Conservation (phyloP, 92 coral and sea anemone species). For the Porites divaricata region DNA sequence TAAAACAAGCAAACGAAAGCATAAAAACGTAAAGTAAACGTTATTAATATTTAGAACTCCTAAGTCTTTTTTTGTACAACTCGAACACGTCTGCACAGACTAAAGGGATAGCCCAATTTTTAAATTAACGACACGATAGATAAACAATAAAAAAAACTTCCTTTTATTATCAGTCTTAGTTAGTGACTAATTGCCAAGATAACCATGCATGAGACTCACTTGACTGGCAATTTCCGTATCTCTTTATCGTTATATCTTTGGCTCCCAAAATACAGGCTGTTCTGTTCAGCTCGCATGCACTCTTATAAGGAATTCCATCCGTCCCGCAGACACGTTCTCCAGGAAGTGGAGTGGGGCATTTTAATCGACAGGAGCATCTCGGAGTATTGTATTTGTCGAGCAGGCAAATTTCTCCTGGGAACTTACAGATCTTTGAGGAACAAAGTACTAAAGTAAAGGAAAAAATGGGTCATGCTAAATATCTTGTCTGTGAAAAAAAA, state of each 20-base stretch:
- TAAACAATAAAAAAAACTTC: neutral
- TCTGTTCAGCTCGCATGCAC: constrained; percentile 68
- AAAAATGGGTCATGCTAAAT: neutral
- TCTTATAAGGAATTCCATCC: constrained; percentile 76
- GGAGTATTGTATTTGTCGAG: constrained; percentile 63
- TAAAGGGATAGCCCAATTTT: too few species aligned
- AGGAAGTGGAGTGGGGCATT: constrained; percentile 55
- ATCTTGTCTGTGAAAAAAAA: neutral
- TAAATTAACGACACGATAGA: neutral
- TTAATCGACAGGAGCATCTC: constrained; percentile 61
- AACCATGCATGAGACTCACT: constrained; percentile 39
- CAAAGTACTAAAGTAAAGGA: constrained; percentile 61
- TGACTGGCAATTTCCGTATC: constrained; percentile 61
- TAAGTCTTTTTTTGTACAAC: too few species aligned
- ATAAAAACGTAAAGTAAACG: too few species aligned
- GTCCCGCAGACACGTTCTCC: constrained; percentile 69
- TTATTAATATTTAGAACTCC: too few species aligned
- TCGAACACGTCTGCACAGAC: too few species aligned
- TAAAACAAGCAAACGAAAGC: too few species aligned
- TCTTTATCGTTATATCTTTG: constrained; percentile 48
- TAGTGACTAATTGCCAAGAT: neutral
- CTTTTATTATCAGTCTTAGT: neutral
- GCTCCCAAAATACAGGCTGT: constrained; percentile 83
- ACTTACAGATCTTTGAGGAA: constrained; percentile 46
- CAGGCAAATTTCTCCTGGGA: constrained; percentile 76